Evolutionary conservation across 2,797 vertebrate species (phyloP), one percentile per base, ranked within the genome.

Genomic region (Buphagus erythrorhynchus): DNA sequence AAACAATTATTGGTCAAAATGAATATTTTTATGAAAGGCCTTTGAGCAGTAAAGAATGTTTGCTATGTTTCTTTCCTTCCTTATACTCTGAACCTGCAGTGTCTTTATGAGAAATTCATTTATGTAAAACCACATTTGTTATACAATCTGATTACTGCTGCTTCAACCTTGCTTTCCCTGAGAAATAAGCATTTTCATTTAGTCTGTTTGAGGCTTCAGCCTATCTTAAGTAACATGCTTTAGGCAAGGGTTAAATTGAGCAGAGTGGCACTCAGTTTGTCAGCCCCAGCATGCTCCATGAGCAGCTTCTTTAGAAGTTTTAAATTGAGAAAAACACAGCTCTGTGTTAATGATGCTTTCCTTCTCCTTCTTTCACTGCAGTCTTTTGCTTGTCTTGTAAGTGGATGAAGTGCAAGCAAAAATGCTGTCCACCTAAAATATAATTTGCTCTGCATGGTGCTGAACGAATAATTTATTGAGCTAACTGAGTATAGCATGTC

Each of bases 401-500:
- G 94, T 96, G 95, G 96, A 91, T 94, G 91, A 92, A 86, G 83
- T 93, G 54, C 3, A 5, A 80, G 51, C 42, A 88, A 93, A 96
- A 97, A 93, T 80, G 81, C 88, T 97, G 79, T 86, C 92, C 96
- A 94, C 82, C 94, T 94, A 91, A 97, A 98, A 93, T 77, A 69
- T 24, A 68, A 96, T 97, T 97, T 98, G 49, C 94, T 96, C 84
- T 84, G 78, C 51, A 26, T 88, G 65, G 62, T 95, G 62, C 63
- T 91, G 58, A 75, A 94, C 93, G 55, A 97, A 97, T 97, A 97
- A 98, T 97, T 96, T 96, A 97, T 96, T 93, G 91, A 78, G 91
- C 48, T 77, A 87, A 82, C 72, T 80, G 89, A 90, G 82, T 95
- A 67, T 33, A 52, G 94, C 68, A 86, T 71, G 80, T 96, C 90